Evolutionary conservation across 2,888 invertebrate species (phyloP), one percentile per base, ranked within the genome.

Genomic region (Amphiduros pacificus): DNA sequence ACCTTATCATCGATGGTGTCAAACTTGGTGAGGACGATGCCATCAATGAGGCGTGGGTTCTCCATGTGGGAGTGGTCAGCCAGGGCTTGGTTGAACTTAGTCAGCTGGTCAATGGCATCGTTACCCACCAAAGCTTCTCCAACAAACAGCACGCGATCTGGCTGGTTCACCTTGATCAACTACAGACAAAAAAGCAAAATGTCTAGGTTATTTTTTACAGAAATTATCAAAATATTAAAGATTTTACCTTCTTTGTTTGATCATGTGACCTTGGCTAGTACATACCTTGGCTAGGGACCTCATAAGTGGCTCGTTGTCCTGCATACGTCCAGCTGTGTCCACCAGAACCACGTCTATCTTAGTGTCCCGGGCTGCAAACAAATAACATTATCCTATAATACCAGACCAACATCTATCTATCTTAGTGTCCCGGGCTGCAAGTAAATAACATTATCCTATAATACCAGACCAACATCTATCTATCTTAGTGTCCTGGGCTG

Each of bases 261-360:
- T n/a, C n/a, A n/a, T n/a, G n/a, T n/a, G n/a, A n/a, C n/a, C n/a
- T n/a, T n/a, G n/a, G n/a, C n/a, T 14, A 32, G 5, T 5, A 32
- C 54, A 61, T 73, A 87, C 87, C 84, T 99, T 99, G 4, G 98
- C 92, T 55, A 99, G 86, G 0, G 99, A 95, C 67, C 96, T 87
- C 99, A 99, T 99, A 44, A 99, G 86, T 0, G 99, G 99, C 80
- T 98, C 98, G 82, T 99, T 99, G 85, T 99, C 98, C 85, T 99
- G 99, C 99, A 99, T 99, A 64, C 99, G 88, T n/a, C 99, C 99
- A 40, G 99, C 99, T 0, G 99, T 99, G 83, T 99, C 99, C 22
- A 99, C 89, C n/a, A 99, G 85, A 0, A 98, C 98, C 11, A 98
- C 89, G 84, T 99, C 96, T 60, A 92, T 87, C 59, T 86, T 87